Evolutionary conservation across 2,113 vertebrate genomes (phyloP).

Genomic region (Typhlomys cinereus): DNA sequence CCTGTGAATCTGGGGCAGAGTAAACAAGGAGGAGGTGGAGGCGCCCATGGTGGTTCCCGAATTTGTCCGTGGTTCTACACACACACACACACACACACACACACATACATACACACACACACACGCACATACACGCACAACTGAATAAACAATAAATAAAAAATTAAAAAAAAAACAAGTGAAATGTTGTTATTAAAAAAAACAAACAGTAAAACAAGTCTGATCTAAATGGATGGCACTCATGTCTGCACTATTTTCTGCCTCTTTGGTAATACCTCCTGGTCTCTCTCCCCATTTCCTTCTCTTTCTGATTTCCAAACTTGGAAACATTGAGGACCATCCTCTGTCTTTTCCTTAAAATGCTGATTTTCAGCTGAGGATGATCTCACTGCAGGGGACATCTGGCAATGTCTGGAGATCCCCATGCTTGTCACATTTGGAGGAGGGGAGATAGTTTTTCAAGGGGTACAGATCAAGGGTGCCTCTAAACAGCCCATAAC

Average conservation of each 20-base stretch:
- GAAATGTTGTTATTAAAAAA: too few species aligned
- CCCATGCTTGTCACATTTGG: not conserved
- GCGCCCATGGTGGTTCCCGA: too few species aligned
- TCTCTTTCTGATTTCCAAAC: conserved; percentile 2
- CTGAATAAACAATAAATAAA: too few species aligned
- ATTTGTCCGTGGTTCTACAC: too few species aligned
- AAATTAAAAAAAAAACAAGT: too few species aligned
- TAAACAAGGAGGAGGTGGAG: too few species aligned
- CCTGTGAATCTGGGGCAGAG: too few species aligned
- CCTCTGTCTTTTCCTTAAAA: not conserved
- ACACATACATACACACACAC: too few species aligned
- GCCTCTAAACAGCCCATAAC: not conserved
- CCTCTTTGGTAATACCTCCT: not conserved
- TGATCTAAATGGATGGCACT: not conserved
- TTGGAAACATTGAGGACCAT: not conserved
- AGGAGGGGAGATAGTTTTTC: not conserved
- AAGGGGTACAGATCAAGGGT: not conserved
- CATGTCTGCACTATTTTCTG: not conserved
- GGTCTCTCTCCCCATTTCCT: not conserved
- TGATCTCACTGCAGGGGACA: not conserved
- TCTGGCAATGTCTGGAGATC: not conserved
- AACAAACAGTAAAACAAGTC: not conserved
- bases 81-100: too few species aligned
- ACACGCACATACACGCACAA: too few species aligned
- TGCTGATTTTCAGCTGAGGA: not conserved